Evolutionary conservation across 2,113 vertebrate genomes (phyloP).

Genomic region (Forbesichthys agassizii): DNA sequence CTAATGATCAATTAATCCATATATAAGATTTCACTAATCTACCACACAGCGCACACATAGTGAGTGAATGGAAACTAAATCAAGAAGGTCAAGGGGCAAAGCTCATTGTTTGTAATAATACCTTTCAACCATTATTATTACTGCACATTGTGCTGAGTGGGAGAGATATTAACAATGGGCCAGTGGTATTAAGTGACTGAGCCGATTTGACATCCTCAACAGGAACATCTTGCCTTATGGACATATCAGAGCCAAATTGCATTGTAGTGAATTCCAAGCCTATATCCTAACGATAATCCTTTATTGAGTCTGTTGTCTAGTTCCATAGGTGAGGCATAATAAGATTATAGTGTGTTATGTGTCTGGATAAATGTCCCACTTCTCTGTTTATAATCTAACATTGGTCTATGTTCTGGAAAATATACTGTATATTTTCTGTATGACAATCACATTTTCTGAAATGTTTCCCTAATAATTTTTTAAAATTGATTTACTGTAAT

Average conservation of each 20-base stretch:
- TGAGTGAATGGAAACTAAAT: not conserved
- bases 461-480: not conserved
- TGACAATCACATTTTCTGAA: not conserved
- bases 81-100: slow-evolving; percentile 19
- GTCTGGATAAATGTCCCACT: slow-evolving; percentile 22
- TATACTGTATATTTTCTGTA: not conserved
- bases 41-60: slow-evolving; percentile 12
- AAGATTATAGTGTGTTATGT: slow-evolving; percentile 44
- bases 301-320: slow-evolving; percentile 13
- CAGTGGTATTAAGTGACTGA: slow-evolving; percentile 12
- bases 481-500: not conserved
- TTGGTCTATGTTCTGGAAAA: not conserved
- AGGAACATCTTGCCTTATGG: slow-evolving; percentile 20
- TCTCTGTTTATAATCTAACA: slow-evolving; percentile 16
- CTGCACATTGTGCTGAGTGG: not conserved
- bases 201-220: slow-evolving; percentile 15
- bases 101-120: not conserved
- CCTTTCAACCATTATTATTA: not conserved
- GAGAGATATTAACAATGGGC: slow-evolving; percentile 8
- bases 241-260: slow-evolving; percentile 7
- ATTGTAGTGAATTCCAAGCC: slow-evolving; percentile 13
- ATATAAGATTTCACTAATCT: slow-evolving; percentile 1
- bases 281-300: slow-evolving; percentile 43
- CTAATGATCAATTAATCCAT: slow-evolving; percentile 20
- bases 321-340: slow-evolving; percentile 37